phyloP scores from a whole-genome alignment of 2,797 vertebrate genomes.

The Picus viridis region DNA sequence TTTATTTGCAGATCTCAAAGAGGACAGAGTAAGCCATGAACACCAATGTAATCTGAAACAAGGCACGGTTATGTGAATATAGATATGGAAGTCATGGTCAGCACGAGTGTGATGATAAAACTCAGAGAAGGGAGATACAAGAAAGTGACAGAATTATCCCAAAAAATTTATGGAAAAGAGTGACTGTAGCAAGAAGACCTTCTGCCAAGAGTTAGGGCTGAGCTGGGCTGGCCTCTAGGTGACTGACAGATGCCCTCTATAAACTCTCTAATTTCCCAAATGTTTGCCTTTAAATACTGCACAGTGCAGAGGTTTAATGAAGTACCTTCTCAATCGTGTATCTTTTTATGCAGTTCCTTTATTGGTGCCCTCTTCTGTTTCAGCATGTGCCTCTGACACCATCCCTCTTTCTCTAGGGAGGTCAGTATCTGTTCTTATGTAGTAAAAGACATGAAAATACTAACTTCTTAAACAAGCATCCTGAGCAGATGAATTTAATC shows the following conservation, averaged over 20 bases:
- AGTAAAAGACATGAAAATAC: neutral
- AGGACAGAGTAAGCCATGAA: neutral
- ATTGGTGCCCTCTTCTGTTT: neutral
- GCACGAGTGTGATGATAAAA: neutral
- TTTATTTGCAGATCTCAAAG: neutral
- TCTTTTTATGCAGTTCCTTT: neutral
- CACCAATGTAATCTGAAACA: neutral
- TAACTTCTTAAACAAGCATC: neutral
- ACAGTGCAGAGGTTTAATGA: neutral
- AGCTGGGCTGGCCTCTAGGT: no score
- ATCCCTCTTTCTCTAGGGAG: neutral
- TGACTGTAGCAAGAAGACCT: neutral
- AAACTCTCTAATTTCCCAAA: neutral
- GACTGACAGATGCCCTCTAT: no score
- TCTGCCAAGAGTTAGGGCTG: no score
- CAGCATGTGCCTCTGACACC: neutral
- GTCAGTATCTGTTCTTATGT: neutral
- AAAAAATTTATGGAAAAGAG: neutral
- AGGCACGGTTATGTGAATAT: neutral
- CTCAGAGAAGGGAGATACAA: neutral
- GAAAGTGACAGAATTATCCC: neutral
- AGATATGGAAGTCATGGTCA: neutral
- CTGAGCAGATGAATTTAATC: neutral
- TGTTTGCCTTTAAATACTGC: neutral
- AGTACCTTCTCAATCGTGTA: neutral